phyloP scores from a whole-genome alignment of 2,113 vertebrate genomes.

The Embiotoca jacksoni region DNA sequence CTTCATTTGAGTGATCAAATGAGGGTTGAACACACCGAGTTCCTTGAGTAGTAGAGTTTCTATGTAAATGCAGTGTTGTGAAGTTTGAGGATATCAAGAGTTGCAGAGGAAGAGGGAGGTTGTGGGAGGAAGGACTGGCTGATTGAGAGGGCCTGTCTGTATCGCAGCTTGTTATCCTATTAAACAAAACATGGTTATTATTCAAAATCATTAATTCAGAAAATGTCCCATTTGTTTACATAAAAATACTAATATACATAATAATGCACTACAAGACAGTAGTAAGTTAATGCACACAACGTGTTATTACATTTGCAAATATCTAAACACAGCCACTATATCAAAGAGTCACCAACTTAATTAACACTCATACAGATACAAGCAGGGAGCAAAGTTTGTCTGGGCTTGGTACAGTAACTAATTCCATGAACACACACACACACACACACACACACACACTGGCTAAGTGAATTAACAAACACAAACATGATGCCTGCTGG shows the following conservation, averaged over 20 bases:
- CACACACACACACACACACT: slow-evolving; percentile 25
- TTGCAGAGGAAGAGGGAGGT: neutral
- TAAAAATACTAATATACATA: slow-evolving; percentile 53
- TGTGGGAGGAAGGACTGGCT: slow-evolving; percentile 13
- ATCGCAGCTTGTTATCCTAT: slow-evolving; percentile 29
- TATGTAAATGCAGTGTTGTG: too few species aligned
- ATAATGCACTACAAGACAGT: slow-evolving; percentile 36
- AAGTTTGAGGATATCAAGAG: too few species aligned
- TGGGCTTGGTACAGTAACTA: slow-evolving; percentile 41
- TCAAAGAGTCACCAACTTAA: slow-evolving; percentile 47
- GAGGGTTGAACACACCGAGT: too few species aligned
- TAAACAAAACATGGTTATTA: slow-evolving; percentile 62
- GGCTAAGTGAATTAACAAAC: slow-evolving; percentile 72
- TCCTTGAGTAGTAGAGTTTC: too few species aligned
- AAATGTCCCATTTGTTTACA: slow-evolving; percentile 55
- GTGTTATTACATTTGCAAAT: slow-evolving; percentile 23
- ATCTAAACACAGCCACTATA: slow-evolving; percentile 32
- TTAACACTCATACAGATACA: slow-evolving; percentile 42
- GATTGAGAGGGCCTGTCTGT: slow-evolving; percentile 13
- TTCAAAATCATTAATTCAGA: slow-evolving; percentile 38
- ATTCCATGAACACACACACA: slow-evolving; percentile 14
- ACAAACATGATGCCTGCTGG: slow-evolving; percentile 75
- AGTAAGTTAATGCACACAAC: slow-evolving; percentile 24
- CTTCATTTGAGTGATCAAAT: too few species aligned
- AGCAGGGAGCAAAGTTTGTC: slow-evolving; percentile 24